These are phyloP conservation scores for Microvelia longipes DNA, from an alignment of 1,140 invertebrate genomes.

Conservation along the genomic window DNA sequence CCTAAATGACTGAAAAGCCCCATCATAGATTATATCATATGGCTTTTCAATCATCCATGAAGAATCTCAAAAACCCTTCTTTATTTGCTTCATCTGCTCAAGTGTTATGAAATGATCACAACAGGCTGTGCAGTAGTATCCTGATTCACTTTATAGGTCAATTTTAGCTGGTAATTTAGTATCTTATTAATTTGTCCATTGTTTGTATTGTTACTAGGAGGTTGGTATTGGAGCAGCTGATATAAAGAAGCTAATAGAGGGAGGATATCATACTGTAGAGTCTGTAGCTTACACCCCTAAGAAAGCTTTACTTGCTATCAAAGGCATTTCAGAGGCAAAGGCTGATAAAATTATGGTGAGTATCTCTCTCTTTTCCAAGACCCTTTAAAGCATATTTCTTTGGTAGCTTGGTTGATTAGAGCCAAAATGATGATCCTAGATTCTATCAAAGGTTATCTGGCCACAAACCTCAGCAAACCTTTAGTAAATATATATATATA, in stretches of 20 bases:
- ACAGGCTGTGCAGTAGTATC: too few species aligned
- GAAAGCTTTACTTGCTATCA: constrained; percentile 74
- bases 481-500: too few species aligned
- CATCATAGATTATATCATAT: not conserved
- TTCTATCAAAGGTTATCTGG: too few species aligned
- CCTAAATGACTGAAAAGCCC: too few species aligned
- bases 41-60: not conserved
- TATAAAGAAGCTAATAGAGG: constrained; percentile 85
- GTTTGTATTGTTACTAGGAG: constrained; percentile 9
- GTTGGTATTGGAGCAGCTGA: constrained; percentile 71
- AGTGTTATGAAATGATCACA: too few species aligned
- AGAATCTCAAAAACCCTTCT: not conserved
- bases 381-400: too few species aligned
- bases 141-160: not conserved
- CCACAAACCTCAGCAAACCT: too few species aligned
- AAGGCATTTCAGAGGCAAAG: constrained; percentile 95
- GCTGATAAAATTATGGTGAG: constrained; percentile 81
- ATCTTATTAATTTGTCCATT: not conserved
- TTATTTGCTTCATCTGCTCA: not conserved
- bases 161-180: not conserved
- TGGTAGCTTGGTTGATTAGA: too few species aligned
- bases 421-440: too few species aligned
- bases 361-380: not conserved
- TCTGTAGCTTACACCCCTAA: constrained; percentile 88
- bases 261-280: constrained; percentile 88